Evolutionary conservation across 1,140 invertebrate species (phyloP), one percentile per base, ranked within the genome.

Genomic region (Cyrtorhinus lividipennis): DNA sequence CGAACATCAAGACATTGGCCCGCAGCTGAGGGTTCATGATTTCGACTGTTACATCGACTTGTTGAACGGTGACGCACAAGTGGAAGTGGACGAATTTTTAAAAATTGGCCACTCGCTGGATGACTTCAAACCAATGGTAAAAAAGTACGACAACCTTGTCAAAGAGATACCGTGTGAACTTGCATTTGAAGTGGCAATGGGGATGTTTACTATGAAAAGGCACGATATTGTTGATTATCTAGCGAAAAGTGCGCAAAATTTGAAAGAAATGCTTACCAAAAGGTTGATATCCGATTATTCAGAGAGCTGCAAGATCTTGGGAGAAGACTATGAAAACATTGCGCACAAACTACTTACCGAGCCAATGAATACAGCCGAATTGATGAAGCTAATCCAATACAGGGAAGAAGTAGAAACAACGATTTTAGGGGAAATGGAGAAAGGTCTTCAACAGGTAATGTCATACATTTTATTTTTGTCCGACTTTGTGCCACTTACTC

Each of bases 191-290:
- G 79, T 87, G 25, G 80, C 83, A 20, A 82, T 90, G 63, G 89
- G 89, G 23, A 84, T 94, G 72, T 96, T 91, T 73, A 86, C 90
- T 68, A 82, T 97, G 66, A 83, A 90, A 71, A 81, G 90, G 63
- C 81, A 81, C 46, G 84, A 88, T 62, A 75, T 95, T n/a, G 87
- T 95, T 24, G 76, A 79, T 13, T 77, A 83, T 2, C 75, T 96
- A 56, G 79, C 84, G 1, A 75, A 78, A 23, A 74, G 83, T 44
- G 87, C 89, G 0, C 78, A 82, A n/a, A 76, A 76, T 44, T 73
- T 93, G 15, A 83, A 84, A 65, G 81, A 83, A 30, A 80, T 83
- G 66, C 70, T 96, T 12, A 69, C 95, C 0, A 73, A 78, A 15
- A 79, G 80, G 69, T 87, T 95, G 82, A 81, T 84, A 5, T 72